phyloP scores from a whole-genome alignment of 2,888 invertebrate species.

The Nomada goodeniana region DNA sequence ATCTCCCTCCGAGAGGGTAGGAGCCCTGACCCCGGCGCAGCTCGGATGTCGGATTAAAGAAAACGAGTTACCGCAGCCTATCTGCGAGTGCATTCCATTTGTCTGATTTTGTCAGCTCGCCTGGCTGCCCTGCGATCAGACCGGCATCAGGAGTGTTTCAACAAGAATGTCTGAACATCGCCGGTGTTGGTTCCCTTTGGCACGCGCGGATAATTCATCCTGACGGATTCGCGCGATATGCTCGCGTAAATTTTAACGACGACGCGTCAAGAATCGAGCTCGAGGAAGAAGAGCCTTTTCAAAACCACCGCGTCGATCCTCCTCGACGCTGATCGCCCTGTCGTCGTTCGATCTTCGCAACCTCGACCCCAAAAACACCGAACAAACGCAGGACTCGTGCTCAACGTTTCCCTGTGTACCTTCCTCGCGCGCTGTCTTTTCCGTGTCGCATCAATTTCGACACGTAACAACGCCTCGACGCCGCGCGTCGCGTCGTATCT shows the following conservation, averaged over 20 bases:
- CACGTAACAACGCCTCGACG: background rate
- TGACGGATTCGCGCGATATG: background rate
- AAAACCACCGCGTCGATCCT: background rate
- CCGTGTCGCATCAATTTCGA: background rate
- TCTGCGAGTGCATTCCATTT: slow-evolving; percentile 49
- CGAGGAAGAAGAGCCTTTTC: no score
- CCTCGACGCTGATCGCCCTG: no score
- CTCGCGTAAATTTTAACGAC: background rate
- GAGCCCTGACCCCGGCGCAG: slow-evolving; percentile 23
- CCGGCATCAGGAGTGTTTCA: background rate
- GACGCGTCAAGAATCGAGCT: no score
- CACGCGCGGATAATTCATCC: no score
- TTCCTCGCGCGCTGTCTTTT: background rate
- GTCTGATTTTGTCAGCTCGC: slow-evolving; percentile 44
- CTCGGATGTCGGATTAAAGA: slow-evolving; percentile 67
- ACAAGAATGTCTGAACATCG: background rate
- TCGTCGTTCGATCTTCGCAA: background rate
- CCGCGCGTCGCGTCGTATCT: slow-evolving; percentile 2
- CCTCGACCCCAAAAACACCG: background rate
- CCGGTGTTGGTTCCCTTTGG: background rate
- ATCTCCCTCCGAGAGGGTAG: slow-evolving; percentile 41
- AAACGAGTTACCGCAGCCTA: slow-evolving; percentile 56
- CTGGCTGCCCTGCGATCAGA: slow-evolving; percentile 29
- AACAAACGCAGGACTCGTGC: background rate
- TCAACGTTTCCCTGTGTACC: slow-evolving; percentile 1